These are phyloP conservation scores for Apeltes quadracus DNA, from an alignment of 2,113 vertebrate species.

Conservation along the genomic window DNA sequence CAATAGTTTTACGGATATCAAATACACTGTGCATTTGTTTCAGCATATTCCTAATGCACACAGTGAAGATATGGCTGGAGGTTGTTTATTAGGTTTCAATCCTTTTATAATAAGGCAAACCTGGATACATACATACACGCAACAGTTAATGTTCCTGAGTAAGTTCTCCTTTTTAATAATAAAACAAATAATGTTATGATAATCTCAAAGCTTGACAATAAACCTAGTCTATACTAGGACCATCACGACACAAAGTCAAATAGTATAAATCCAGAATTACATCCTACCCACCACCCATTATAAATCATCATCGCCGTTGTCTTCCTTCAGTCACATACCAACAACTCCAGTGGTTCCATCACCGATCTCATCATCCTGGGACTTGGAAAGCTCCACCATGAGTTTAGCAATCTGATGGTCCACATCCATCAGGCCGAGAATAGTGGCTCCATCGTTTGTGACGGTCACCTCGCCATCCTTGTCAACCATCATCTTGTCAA, in stretches of 20 bases:
- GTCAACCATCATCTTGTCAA: conserved; percentile 99
- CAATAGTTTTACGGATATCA: background rate
- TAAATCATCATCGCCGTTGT: background rate
- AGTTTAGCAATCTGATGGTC: conserved; percentile 98
- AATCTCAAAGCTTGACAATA: no score
- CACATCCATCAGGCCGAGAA: conserved; percentile 98
- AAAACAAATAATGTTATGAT: no score
- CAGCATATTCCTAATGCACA: background rate
- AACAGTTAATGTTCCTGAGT: no score
- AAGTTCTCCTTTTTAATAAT: no score
- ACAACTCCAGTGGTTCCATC: conserved; percentile 99
- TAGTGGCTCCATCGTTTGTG: conserved; percentile 99
- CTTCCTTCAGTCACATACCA: conserved; percentile 80
- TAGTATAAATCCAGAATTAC: background rate
- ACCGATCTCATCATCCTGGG: conserved; percentile 98
- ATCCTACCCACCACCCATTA: background rate
- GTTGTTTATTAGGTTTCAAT: background rate
- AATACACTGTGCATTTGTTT: background rate
- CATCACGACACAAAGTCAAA: background rate
- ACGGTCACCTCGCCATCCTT: conserved; percentile 96
- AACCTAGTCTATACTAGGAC: background rate
- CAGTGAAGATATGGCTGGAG: no score
- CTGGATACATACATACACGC: background rate
- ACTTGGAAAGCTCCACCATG: conserved; percentile 98
- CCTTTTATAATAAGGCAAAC: background rate